Conservation (phyloP, 1,140 invertebrate genomes). For the Vanessa tameamea region DNA sequence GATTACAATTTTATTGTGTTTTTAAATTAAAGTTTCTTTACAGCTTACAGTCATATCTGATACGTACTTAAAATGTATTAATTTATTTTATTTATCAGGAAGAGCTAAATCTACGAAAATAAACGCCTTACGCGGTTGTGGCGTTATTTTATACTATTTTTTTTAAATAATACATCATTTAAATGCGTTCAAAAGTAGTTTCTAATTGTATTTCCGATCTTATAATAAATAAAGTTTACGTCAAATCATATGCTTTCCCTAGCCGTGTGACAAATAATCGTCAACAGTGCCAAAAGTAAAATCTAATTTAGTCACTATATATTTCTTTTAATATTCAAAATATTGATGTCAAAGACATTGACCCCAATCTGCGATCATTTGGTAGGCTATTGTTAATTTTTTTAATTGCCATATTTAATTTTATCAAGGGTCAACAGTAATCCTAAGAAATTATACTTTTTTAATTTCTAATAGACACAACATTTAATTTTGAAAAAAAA, state of each 20-base stretch:
- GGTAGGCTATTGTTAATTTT: background rate
- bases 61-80: too few relatives aligned
- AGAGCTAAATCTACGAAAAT: too few relatives aligned
- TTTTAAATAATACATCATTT: too few relatives aligned
- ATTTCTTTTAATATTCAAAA: conserved; percentile 11
- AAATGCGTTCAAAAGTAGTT: background rate
- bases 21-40: background rate
- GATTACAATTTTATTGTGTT: conserved; percentile 1
- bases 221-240: background rate
- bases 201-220: background rate
- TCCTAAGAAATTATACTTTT: too few relatives aligned
- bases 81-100: too few relatives aligned
- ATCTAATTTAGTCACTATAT: conserved; percentile 23
- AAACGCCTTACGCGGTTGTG: too few relatives aligned
- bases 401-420: background rate
- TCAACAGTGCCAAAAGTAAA: conserved; percentile 21
- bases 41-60: too few relatives aligned
- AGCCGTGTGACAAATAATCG: conserved; percentile 6
- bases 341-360: conserved; percentile 26
- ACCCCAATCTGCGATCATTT: conserved; percentile 15
- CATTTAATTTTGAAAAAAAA: too few relatives aligned
- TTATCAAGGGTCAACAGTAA: too few relatives aligned
- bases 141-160: too few relatives aligned
- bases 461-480: too few relatives aligned
- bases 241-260: conserved; percentile 4